Conservation (phyloP, 2,113 vertebrate species). For the Archocentrus centrarchus region DNA sequence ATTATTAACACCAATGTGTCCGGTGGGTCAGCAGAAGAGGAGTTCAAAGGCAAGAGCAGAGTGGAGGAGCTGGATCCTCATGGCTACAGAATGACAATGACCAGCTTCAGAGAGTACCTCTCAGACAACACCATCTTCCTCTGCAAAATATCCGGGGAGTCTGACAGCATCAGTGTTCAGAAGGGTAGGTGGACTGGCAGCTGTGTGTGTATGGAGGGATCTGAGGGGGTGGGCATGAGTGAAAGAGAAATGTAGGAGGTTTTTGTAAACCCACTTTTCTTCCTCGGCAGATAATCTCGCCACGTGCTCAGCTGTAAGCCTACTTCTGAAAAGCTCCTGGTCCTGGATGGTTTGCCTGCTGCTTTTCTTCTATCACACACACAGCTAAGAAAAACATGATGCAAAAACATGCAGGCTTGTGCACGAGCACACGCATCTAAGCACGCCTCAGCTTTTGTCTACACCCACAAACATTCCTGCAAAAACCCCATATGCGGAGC, state of each 20-base stretch:
- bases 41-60: constrained; percentile 66
- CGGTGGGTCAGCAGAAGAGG: constrained; percentile 54
- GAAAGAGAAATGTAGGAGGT: background rate
- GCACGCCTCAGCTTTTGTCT: constrained; percentile 16
- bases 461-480: background rate
- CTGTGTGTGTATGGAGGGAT: background rate
- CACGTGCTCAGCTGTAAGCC: constrained; percentile 77
- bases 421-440: background rate
- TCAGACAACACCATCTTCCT: constrained; percentile 79
- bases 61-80: constrained; percentile 68
- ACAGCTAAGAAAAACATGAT: constrained; percentile 23
- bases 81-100: constrained; percentile 75
- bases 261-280: constrained; percentile 27
- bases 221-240: background rate
- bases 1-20: constrained; percentile 81
- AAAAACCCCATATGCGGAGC: background rate
- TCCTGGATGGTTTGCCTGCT: constrained; percentile 65
- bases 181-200: constrained; percentile 57
- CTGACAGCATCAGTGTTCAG: constrained; percentile 56
- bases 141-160: constrained; percentile 68
- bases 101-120: constrained; percentile 47
- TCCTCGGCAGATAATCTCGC: constrained; percentile 67
- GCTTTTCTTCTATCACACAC: constrained; percentile 51
- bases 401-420: constrained; percentile 5
- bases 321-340: constrained; percentile 71